A percentile compares a stretch with the other conserved stretches of the same genome.
phyloP scores from a whole-genome alignment of 64 coral and sea anemone species.

The Stylophora pistillata region DNA sequence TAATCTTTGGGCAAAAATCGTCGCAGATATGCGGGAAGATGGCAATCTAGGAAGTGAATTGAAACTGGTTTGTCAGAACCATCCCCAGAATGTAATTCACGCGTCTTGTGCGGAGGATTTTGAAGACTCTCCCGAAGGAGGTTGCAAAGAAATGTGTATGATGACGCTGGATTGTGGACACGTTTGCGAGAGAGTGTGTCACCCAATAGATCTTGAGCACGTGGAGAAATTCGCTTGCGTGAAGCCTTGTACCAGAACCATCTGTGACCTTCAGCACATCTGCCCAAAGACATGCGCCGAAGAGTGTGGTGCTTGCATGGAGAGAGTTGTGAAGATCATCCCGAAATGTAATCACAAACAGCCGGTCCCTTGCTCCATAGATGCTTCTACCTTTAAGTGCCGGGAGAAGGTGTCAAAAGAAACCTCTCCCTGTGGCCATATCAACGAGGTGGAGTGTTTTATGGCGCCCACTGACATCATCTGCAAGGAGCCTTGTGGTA shows the following conservation, averaged over 20 bases:
- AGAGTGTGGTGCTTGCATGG: slow-evolving; percentile 52
- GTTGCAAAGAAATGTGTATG: slow-evolving; percentile 28
- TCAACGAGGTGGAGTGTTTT: slow-evolving; percentile 22
- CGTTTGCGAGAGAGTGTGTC: slow-evolving; percentile 41
- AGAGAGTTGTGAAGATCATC: slow-evolving; percentile 35
- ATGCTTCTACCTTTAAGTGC: slow-evolving; percentile 49
- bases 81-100: slow-evolving; percentile 25
- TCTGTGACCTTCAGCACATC: slow-evolving; percentile 38
- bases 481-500: slow-evolving; percentile 46
- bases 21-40: slow-evolving; percentile 48
- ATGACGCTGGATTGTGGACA: slow-evolving; percentile 51
- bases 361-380: slow-evolving; percentile 48
- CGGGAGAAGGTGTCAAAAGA: slow-evolving; percentile 17
- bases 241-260: slow-evolving; percentile 32
- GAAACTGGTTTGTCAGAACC: slow-evolving; percentile 53
- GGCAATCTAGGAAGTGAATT: slow-evolving; percentile 26
- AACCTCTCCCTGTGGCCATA: slow-evolving; percentile 65
- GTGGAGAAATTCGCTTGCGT: slow-evolving; percentile 46
- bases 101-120: slow-evolving; percentile 43
- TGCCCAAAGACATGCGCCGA: slow-evolving; percentile 37
- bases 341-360: slow-evolving; percentile 46
- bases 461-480: neutral
- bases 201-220: slow-evolving; percentile 61
- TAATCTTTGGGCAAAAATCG: slow-evolving; percentile 64
- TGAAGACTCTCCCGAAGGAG: slow-evolving; percentile 37